Conservation (phyloP, 2,888 invertebrate genomes). For the Nowickia ferox region DNA sequence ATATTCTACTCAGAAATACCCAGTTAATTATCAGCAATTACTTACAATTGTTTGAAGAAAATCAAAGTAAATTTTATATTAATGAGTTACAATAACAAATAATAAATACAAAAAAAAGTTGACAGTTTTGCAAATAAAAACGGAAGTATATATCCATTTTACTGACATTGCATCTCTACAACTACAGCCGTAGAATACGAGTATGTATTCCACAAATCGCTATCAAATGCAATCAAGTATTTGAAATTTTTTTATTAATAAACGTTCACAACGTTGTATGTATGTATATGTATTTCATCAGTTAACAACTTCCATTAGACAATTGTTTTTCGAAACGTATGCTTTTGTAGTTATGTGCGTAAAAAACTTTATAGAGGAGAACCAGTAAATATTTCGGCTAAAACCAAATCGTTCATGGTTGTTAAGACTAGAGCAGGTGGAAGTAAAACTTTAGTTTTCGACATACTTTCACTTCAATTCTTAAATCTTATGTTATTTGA, state of each 20-base stretch:
- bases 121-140: conserved; percentile 42
- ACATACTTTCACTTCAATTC: background rate
- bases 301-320: conserved; percentile 58
- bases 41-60: conserved; percentile 38
- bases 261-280: conserved; percentile 39
- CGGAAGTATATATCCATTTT: conserved; percentile 47
- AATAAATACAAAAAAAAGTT: conserved; percentile 15
- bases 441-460: background rate
- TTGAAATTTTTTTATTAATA: conserved; percentile 31
- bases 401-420: background rate
- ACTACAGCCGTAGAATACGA: background rate
- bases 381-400: conserved; percentile 10
- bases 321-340: conserved; percentile 43
- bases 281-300: conserved; percentile 25
- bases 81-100: background rate
- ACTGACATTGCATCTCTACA: conserved; percentile 31
- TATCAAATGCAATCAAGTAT: conserved; percentile 23
- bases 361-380: conserved; percentile 4
- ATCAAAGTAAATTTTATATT: conserved; percentile 54
- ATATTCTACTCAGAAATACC: background rate
- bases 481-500: background rate
- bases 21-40: conserved; percentile 18
- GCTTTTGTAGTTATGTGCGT: background rate
- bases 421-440: background rate
- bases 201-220: conserved; percentile 32